Evolutionary conservation across 1,140 invertebrate genomes (phyloP).

Genomic region (Dolichoris vasculosae): DNA sequence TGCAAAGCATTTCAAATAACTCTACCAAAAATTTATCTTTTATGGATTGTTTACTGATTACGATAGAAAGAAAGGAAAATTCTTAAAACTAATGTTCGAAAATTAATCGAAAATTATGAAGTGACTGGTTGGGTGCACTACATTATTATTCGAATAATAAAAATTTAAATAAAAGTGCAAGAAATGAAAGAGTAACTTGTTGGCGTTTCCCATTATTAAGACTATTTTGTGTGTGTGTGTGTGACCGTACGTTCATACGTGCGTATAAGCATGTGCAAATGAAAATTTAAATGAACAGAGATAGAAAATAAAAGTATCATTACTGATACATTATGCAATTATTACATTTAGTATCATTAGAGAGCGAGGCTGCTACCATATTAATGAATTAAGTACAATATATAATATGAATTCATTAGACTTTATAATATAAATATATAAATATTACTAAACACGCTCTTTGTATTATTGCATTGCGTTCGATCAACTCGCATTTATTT

Average conservation of each 20-base stretch:
- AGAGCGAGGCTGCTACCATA: conserved; percentile 62
- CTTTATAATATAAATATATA: conserved; percentile 55
- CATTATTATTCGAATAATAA: conserved; percentile 53
- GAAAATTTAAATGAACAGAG: background rate
- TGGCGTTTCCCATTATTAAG: conserved; percentile 1
- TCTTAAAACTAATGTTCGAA: background rate
- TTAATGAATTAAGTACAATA: conserved; percentile 63
- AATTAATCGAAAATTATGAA: conserved; percentile 50
- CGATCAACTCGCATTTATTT: conserved; percentile 51
- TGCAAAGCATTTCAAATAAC: conserved; percentile 1
- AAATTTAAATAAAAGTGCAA: background rate
- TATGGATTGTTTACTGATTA: conserved; percentile 7
- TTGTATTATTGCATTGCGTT: conserved; percentile 50
- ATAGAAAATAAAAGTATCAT: conserved; percentile 50
- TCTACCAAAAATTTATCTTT: background rate
- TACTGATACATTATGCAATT: conserved; percentile 59
- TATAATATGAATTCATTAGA: conserved; percentile 58
- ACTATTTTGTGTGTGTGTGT: background rate
- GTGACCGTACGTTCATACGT: background rate
- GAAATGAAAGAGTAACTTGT: background rate
- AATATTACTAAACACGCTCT: conserved; percentile 52
- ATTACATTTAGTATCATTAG: conserved; percentile 62
- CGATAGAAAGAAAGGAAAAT: conserved; percentile 13
- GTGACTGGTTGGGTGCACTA: conserved; percentile 53
- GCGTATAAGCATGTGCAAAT: no score